phyloP scores from a whole-genome alignment of 53 echinoderm and acorn worm species.

The Mesocentrotus franciscanus region DNA sequence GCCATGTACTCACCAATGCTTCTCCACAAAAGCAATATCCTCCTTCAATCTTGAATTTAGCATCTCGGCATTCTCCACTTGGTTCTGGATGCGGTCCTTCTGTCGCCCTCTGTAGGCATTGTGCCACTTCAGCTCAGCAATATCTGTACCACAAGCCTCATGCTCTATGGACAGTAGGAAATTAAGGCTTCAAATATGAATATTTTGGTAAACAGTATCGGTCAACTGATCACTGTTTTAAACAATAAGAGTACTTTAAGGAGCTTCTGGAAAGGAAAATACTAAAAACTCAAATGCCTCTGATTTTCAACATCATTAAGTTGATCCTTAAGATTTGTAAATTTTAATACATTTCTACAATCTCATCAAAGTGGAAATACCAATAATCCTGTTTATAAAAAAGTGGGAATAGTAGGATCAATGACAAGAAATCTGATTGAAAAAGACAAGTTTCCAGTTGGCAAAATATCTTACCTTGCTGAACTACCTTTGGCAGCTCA shows the following conservation, averaged over 20 bases:
- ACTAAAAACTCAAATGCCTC: no score
- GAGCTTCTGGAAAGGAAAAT: not conserved
- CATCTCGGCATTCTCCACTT: slow-evolving; percentile 90
- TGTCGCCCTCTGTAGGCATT: slow-evolving; percentile 89
- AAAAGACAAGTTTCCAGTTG: not conserved
- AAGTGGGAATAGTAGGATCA: not conserved
- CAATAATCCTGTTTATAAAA: no score
- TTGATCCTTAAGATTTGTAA: no score
- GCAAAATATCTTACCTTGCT: slow-evolving; percentile 78
- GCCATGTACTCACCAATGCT: slow-evolving; percentile 83
- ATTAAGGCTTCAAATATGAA: not conserved
- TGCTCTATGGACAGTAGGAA: slow-evolving; percentile 76
- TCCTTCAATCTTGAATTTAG: slow-evolving; percentile 89
- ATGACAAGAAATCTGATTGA: not conserved
- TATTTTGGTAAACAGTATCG: not conserved
- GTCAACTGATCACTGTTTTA: no score
- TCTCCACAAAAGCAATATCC: slow-evolving; percentile 95
- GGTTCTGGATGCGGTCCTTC: slow-evolving; percentile 72
- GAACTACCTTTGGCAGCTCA: slow-evolving; percentile 87
- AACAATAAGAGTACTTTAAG: not conserved
- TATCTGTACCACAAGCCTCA: slow-evolving; percentile 95
- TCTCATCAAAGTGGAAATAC: no score
- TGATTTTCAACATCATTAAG: no score
- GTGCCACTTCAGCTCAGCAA: slow-evolving; percentile 98
- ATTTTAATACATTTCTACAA: no score